A percentile compares a stretch with the other conserved stretches of the same genome.
Conservation (phyloP, 2,113 vertebrate genomes). For the Plecotus auritus region DNA sequence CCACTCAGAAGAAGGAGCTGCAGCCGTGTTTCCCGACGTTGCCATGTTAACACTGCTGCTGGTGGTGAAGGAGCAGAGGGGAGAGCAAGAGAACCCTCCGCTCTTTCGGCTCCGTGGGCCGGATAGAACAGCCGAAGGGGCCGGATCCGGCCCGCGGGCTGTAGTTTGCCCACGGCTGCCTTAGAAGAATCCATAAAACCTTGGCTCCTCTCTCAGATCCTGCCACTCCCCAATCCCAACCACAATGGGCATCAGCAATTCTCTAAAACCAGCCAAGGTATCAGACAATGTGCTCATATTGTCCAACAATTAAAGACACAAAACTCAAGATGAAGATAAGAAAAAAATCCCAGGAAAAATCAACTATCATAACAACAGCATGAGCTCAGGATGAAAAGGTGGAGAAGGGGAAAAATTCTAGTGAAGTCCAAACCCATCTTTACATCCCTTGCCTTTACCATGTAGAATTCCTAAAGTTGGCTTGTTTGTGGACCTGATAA, state of each 20-base stretch:
- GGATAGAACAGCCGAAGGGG: too few species aligned
- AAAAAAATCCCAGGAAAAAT: neutral
- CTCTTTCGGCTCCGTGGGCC: too few species aligned
- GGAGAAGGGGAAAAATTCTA: neutral
- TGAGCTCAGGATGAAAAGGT: neutral
- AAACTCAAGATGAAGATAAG: neutral
- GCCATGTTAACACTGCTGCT: too few species aligned
- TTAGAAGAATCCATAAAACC: neutral
- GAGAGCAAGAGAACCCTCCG: too few species aligned
- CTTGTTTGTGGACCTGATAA: neutral
- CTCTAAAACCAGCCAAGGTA: neutral
- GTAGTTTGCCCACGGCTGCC: too few species aligned
- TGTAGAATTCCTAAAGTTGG: accelerated
- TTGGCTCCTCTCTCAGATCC: neutral
- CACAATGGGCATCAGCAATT: neutral
- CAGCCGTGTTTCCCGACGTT: too few species aligned
- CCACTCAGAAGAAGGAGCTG: too few species aligned
- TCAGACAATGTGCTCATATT: neutral
- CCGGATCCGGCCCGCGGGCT: too few species aligned
- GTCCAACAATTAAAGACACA: neutral
- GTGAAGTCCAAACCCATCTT: neutral
- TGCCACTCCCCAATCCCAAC: neutral
- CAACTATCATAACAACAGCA: neutral
- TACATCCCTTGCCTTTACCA: neutral
- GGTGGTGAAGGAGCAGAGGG: too few species aligned